Conservation (phyloP, 2,888 invertebrate species). For the Nomada goodeniana region DNA sequence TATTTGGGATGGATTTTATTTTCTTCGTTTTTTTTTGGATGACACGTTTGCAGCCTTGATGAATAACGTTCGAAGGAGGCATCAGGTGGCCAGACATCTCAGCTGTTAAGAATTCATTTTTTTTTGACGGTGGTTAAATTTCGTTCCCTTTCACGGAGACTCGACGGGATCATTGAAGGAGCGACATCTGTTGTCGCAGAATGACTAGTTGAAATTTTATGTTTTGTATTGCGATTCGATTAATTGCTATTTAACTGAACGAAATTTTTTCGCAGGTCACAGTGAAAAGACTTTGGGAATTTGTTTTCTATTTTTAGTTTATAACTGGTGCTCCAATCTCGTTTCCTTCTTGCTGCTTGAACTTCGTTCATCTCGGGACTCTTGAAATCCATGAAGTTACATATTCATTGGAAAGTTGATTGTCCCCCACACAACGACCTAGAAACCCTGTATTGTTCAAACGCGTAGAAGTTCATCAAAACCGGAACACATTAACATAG, state of each 20-base stretch:
- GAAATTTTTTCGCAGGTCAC: too few relatives aligned
- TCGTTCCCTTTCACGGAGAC: not conserved
- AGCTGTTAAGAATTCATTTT: constrained; percentile 3
- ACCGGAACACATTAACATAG: constrained; percentile 32
- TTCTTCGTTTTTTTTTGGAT: not conserved
- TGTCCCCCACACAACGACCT: not conserved
- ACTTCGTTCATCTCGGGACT: too few relatives aligned
- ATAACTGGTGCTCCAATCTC: not conserved
- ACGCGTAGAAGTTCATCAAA: not conserved
- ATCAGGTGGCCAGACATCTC: constrained; percentile 31
- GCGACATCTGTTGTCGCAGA: too few relatives aligned
- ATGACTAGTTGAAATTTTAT: too few relatives aligned
- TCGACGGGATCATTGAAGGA: not conserved
- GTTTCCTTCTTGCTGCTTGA: not conserved
- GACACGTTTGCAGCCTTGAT: constrained; percentile 20
- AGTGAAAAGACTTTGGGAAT: too few relatives aligned
- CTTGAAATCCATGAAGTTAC: not conserved
- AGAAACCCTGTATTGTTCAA: not conserved
- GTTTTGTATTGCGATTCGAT: too few relatives aligned
- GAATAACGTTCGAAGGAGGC: constrained; percentile 36
- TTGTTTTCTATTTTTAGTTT: not conserved
- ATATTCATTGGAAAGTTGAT: constrained; percentile 11
- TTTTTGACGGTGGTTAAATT: not conserved
- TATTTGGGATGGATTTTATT: constrained; percentile 38
- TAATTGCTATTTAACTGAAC: too few relatives aligned